phyloP scores from a whole-genome alignment of 1,140 invertebrate genomes.

The Drosophila albomicans region DNA sequence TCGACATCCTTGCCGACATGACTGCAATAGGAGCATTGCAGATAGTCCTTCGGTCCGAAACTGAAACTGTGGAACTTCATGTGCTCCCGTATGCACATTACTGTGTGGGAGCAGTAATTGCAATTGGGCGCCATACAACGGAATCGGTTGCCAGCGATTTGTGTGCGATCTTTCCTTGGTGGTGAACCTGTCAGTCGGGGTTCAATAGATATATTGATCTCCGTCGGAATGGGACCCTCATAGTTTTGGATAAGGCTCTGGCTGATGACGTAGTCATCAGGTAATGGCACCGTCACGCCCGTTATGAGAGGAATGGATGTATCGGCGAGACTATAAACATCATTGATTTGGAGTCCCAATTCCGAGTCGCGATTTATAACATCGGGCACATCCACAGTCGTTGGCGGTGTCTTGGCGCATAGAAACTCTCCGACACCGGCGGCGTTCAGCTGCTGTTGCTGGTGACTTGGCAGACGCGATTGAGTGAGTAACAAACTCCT shows the following conservation, averaged over 20 bases:
- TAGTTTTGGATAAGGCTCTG: constrained; percentile 23
- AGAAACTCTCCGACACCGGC: constrained; percentile 47
- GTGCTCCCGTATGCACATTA: constrained; percentile 58
- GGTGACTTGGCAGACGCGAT: constrained; percentile 35
- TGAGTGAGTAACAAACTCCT: constrained; percentile 31
- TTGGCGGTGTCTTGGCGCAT: constrained; percentile 9
- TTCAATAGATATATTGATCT: constrained; percentile 42
- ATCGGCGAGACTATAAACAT: constrained; percentile 47
- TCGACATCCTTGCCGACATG: constrained; percentile 51
- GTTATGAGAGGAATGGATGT: neutral
- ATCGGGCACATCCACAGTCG: neutral
- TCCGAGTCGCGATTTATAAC: constrained; percentile 53
- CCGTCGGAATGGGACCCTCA: constrained; percentile 9
- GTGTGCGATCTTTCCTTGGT: neutral
- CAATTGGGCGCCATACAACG: constrained; percentile 65
- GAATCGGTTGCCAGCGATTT: constrained; percentile 45
- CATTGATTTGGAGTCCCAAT: constrained; percentile 50
- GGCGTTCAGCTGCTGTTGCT: constrained; percentile 32
- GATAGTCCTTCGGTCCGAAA: constrained; percentile 42
- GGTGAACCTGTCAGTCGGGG: neutral
- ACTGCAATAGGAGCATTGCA: constrained; percentile 54
- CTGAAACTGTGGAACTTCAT: constrained; percentile 58
- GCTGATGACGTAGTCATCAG: constrained; percentile 36
- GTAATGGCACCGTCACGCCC: neutral
- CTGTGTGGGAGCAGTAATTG: constrained; percentile 49